A percentile compares a stretch with the other conserved stretches of the same genome.
Conservation (phyloP, 2,888 invertebrate genomes). For the Ectemnius lituratus region DNA sequence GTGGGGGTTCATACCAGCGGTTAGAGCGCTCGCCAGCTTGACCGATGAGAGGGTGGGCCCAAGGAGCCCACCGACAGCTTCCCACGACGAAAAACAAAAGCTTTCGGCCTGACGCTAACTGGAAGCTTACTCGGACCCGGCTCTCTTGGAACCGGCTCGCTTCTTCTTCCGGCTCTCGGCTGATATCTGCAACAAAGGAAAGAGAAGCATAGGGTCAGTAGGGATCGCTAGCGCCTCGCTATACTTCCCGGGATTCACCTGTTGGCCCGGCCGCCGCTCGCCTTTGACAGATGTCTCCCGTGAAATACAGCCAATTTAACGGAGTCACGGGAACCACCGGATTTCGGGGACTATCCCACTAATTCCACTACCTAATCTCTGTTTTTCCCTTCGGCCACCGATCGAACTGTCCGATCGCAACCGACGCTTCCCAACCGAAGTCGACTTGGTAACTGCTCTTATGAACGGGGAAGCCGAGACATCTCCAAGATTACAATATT, state of each 20-base stretch:
- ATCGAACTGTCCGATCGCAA: too few species aligned
- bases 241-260: conserved; percentile 4
- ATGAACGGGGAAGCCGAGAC: conserved; percentile 14
- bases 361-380: too few species aligned
- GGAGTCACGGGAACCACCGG: too few species aligned
- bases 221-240: not conserved
- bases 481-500: conserved; percentile 29
- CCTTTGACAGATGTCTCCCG: conserved; percentile 3
- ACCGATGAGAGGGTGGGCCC: conserved; percentile 80
- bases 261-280: not conserved
- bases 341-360: too few species aligned
- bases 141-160: conserved; percentile 59
- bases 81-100: conserved; percentile 65
- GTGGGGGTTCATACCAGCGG: conserved; percentile 94
- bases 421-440: too few species aligned
- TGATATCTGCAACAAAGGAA: conserved; percentile 66
- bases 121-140: conserved; percentile 55
- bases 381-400: too few species aligned
- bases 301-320: not conserved
- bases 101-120: conserved; percentile 37
- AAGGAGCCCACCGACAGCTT: conserved; percentile 74
- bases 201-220: conserved; percentile 5
- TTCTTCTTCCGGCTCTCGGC: conserved; percentile 63
- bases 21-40: conserved; percentile 92
- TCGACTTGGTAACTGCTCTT: conserved; percentile 36